Conservation (phyloP, 2,797 vertebrate species). For the Chromobotia macracanthus region DNA sequence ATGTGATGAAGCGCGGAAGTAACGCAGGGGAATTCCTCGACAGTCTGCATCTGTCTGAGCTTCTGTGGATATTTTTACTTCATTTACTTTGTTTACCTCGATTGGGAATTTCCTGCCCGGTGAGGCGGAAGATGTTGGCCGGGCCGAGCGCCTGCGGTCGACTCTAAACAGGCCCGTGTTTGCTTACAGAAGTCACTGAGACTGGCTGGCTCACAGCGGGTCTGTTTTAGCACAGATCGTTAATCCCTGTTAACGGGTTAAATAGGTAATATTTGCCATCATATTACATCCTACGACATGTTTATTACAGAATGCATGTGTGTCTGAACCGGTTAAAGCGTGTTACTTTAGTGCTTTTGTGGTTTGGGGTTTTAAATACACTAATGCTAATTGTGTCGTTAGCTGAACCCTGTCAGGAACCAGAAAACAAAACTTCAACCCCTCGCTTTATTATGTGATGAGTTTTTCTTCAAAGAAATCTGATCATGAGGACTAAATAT, state of each 20-base stretch:
- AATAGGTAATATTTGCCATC: conserved; percentile 11
- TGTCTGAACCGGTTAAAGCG: neutral
- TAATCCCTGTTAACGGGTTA: neutral
- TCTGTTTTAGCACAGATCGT: conserved; percentile 54
- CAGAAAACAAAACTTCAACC: conserved; percentile 23
- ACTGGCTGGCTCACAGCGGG: conserved; percentile 16
- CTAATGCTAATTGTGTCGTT: conserved; percentile 27
- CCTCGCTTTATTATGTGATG: neutral
- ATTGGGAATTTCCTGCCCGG: neutral
- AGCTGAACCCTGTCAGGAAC: conserved; percentile 5
- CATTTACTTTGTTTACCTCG: neutral
- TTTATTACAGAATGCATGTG: neutral
- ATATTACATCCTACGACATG: neutral
- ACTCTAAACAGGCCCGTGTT: conserved; percentile 11
- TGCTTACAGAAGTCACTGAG: conserved; percentile 1
- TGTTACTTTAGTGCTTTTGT: neutral
- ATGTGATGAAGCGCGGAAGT: conserved; percentile 69
- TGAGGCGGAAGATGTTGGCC: neutral
- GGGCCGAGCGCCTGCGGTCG: neutral
- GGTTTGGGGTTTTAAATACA: neutral
- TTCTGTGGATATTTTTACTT: conserved; percentile 42
- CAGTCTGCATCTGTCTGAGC: conserved; percentile 58
- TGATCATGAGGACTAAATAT: neutral
- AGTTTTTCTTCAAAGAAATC: neutral
- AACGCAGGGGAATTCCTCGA: conserved; percentile 76